phyloP scores from a whole-genome alignment of 1,140 invertebrate species.

The Parasteatoda tepidariorum region DNA sequence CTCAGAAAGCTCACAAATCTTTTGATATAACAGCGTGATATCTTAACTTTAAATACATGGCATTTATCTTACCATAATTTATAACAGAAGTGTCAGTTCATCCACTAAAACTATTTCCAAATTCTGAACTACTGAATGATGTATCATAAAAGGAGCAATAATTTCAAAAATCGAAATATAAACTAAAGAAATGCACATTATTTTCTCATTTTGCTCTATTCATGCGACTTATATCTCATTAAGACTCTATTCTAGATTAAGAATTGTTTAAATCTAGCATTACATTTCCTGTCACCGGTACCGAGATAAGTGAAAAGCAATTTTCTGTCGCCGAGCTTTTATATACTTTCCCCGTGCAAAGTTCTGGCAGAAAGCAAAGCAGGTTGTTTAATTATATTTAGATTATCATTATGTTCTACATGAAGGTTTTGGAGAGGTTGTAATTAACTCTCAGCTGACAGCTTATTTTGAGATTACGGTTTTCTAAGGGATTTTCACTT shows the following conservation, averaged over 20 bases:
- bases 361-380: constrained; percentile 38
- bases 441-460: constrained; percentile 37
- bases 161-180: neutral
- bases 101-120: no score
- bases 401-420: constrained; percentile 30
- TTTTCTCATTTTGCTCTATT: constrained; percentile 13
- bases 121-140: no score
- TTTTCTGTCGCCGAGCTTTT: constrained; percentile 16
- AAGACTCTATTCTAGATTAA: constrained; percentile 12
- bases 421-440: constrained; percentile 39
- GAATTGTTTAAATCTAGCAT: constrained; percentile 19
- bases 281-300: constrained; percentile 27
- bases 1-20: no score
- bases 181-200: neutral
- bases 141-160: no score
- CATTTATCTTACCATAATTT: no score
- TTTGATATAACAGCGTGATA: no score
- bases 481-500: neutral
- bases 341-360: neutral
- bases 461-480: constrained; percentile 38
- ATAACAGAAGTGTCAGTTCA: no score
- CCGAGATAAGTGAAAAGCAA: constrained; percentile 45
- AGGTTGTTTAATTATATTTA: constrained; percentile 41
- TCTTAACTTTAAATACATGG: no score
- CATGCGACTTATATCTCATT: constrained; percentile 21